phyloP scores from a whole-genome alignment of 2,113 vertebrate species.

The Sardina pilchardus region DNA sequence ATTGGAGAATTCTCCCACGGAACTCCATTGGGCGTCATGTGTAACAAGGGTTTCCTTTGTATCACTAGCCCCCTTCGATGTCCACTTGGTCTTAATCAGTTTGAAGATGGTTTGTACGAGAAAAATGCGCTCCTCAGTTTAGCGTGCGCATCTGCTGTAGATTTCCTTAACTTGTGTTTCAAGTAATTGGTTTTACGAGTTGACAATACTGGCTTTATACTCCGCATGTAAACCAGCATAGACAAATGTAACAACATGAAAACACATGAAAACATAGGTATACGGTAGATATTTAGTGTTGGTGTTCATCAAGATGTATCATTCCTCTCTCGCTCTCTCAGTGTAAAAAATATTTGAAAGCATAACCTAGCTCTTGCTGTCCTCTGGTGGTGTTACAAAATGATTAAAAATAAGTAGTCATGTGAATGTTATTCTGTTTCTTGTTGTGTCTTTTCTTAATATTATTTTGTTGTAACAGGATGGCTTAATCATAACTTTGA shows the following conservation, averaged over 20 bases:
- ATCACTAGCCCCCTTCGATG: background rate
- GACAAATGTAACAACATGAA: too few species aligned
- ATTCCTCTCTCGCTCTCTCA: too few species aligned
- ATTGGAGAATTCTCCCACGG: background rate
- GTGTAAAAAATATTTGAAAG: background rate
- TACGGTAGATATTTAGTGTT: too few species aligned
- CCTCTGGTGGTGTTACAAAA: background rate
- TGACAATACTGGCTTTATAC: too few species aligned
- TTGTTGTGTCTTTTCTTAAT: background rate
- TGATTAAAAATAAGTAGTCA: background rate
- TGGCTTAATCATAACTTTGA: too few species aligned
- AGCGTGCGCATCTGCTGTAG: background rate
- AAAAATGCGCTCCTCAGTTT: background rate
- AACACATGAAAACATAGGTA: too few species aligned
- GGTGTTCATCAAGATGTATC: too few species aligned
- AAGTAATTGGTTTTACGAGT: too few species aligned
- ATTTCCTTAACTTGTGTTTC: too few species aligned
- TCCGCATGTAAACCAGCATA: too few species aligned
- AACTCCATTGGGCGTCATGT: background rate
- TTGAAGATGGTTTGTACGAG: background rate
- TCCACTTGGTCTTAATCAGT: background rate
- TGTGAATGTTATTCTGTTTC: too few species aligned
- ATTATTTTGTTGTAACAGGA: background rate
- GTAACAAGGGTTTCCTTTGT: conserved; percentile 18
- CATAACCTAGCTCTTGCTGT: background rate